Percentiles rank a stretch among this genome's conserved stretches.
Evolutionary conservation across 2,113 vertebrate genomes (phyloP).

Genomic region (Caloenas nicobarica): DNA sequence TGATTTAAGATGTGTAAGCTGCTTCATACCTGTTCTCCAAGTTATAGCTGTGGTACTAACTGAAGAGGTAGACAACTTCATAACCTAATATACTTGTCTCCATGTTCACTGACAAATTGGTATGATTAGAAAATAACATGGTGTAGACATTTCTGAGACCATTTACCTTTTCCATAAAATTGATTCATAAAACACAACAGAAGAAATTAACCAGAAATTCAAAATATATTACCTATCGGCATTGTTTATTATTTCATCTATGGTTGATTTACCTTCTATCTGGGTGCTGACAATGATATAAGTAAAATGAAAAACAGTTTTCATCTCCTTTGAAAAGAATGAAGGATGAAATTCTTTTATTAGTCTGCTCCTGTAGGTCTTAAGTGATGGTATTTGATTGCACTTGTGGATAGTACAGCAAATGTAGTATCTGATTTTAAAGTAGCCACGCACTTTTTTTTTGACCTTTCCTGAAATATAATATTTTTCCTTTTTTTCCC

Average conservation of each 20-base stretch:
- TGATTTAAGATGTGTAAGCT: not conserved
- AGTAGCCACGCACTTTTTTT: not conserved
- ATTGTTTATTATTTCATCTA: not conserved
- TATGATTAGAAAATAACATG: not conserved
- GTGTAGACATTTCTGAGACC: not conserved
- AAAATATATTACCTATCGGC: not conserved
- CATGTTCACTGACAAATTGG: not conserved
- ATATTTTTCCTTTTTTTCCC: not conserved
- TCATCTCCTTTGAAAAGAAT: constrained; percentile 2
- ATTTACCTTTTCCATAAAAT: not conserved
- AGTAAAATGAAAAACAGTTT: not conserved
- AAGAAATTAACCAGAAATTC: not conserved
- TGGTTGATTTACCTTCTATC: not conserved
- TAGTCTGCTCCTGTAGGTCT: not conserved
- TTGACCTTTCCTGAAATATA: not conserved
- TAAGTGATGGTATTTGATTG: not conserved
- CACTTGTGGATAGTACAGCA: not conserved
- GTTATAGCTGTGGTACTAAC: not conserved
- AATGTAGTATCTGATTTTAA: not conserved
- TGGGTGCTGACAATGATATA: not conserved
- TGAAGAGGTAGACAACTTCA: not conserved
- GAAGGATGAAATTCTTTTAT: not conserved
- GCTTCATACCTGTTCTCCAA: not conserved
- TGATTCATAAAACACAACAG: not conserved
- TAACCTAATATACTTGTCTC: not conserved